A percentile compares a stretch with the other conserved stretches of the same genome.
Conservation (phyloP, 2,113 vertebrate genomes). For the Leucopternis melanops region DNA sequence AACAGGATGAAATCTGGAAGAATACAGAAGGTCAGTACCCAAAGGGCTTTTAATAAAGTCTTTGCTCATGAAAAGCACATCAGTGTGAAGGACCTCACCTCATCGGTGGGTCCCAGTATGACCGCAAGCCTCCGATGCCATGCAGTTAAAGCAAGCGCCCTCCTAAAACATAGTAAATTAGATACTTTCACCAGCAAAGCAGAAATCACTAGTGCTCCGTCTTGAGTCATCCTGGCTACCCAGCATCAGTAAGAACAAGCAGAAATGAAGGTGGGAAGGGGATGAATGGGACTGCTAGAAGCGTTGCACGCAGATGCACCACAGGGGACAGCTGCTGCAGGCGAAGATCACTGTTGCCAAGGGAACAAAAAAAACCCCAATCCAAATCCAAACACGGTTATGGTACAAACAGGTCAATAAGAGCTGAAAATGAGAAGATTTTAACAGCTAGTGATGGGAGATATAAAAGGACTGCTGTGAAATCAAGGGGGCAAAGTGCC, state of each 20-base stretch:
- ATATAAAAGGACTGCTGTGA: neutral
- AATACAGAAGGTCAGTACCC: neutral
- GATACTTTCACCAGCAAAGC: neutral
- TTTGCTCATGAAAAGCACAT: neutral
- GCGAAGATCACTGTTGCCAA: neutral
- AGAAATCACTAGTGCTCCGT: neutral
- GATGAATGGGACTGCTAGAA: neutral
- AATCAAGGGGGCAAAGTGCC: neutral
- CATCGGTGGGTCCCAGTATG: accelerated
- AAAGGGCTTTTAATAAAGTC: neutral
- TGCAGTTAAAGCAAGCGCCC: accelerated
- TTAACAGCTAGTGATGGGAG: neutral
- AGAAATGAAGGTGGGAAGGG: neutral
- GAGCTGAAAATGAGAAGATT: neutral
- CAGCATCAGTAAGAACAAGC: neutral
- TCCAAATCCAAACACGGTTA: neutral
- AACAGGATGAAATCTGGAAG: neutral
- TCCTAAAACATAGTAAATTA: neutral
- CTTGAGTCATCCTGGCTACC: neutral
- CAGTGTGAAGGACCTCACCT: neutral
- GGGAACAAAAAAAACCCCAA: neutral
- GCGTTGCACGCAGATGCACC: neutral
- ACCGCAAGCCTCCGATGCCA: accelerated
- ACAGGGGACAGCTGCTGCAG: neutral
- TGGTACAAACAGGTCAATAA: neutral